Evolutionary conservation across 2,113 vertebrate species (phyloP).

Genomic region (Brachionichthys hirsutus): DNA sequence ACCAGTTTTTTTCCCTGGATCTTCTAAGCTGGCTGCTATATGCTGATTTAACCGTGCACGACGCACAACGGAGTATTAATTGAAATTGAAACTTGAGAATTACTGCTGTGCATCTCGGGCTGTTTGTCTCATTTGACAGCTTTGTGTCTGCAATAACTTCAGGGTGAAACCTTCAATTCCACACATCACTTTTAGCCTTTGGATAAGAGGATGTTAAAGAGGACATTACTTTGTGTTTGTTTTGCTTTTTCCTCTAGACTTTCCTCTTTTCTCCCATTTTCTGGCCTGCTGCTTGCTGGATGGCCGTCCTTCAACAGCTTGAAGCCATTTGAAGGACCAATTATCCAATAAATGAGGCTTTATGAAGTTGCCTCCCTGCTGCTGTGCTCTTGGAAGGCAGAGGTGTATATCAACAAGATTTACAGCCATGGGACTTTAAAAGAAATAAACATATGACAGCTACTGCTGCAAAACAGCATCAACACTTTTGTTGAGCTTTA

Average conservation of each 20-base stretch:
- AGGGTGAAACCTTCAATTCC: constrained; percentile 46
- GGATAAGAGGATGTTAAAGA: constrained; percentile 59
- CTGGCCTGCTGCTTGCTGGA: constrained; percentile 67
- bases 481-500: constrained; percentile 36
- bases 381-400: constrained; percentile 65
- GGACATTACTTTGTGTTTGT: constrained; percentile 51
- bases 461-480: constrained; percentile 37
- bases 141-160: constrained; percentile 53
- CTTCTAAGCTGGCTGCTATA: constrained; percentile 4
- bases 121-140: constrained; percentile 54
- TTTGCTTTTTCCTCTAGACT: constrained; percentile 13
- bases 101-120: constrained; percentile 11
- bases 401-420: constrained; percentile 66
- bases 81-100: constrained; percentile 23
- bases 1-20: constrained; percentile 3
- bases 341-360: constrained; percentile 78
- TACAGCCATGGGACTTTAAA: constrained; percentile 48
- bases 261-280: constrained; percentile 58
- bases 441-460: constrained; percentile 40
- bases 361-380: constrained; percentile 74
- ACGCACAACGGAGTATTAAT: constrained; percentile 29
- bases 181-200: constrained; percentile 45
- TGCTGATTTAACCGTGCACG: constrained; percentile 7
- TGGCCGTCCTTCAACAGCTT: constrained; percentile 71
- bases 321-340: constrained; percentile 76